phyloP scores from a whole-genome alignment of 2,113 vertebrate genomes.

The Vidua macroura region DNA sequence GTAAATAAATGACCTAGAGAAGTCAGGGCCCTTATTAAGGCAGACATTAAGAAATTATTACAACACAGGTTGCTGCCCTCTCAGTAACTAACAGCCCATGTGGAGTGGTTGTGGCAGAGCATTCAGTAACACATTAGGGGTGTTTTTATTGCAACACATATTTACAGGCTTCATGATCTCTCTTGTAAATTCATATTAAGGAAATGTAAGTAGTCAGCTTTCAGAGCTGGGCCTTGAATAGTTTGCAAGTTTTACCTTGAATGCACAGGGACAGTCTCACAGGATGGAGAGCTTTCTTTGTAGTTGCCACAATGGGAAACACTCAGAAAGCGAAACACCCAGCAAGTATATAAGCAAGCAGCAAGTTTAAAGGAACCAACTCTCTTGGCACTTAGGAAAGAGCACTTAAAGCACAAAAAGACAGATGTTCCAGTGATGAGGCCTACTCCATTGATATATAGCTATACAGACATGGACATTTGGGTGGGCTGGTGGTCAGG shows the following conservation, averaged over 20 bases:
- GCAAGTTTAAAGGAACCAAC: neutral
- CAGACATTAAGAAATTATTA: constrained; percentile 6
- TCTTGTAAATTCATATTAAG: constrained; percentile 49
- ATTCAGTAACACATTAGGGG: constrained; percentile 28
- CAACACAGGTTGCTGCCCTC: neutral
- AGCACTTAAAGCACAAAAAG: neutral
- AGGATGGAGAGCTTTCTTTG: neutral
- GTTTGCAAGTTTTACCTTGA: neutral
- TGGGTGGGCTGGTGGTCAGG: neutral
- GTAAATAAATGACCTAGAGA: constrained; percentile 20
- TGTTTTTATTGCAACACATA: constrained; percentile 26
- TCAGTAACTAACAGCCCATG: constrained; percentile 1
- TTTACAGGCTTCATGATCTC: constrained; percentile 38
- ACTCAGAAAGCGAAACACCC: neutral
- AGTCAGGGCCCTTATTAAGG: neutral
- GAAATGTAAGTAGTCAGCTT: constrained; percentile 1
- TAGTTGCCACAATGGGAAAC: neutral
- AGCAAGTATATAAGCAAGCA: neutral
- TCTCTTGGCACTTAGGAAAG: neutral
- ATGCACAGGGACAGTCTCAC: neutral
- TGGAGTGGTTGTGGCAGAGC: constrained; percentile 24
- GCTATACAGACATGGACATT: neutral
- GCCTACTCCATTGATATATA: neutral
- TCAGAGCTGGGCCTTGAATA: neutral
- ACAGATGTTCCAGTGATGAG: neutral